A percentile compares a stretch with the other conserved stretches of the same genome.
Conservation (phyloP, 2,797 vertebrate species). For the Syngnathus acus region DNA sequence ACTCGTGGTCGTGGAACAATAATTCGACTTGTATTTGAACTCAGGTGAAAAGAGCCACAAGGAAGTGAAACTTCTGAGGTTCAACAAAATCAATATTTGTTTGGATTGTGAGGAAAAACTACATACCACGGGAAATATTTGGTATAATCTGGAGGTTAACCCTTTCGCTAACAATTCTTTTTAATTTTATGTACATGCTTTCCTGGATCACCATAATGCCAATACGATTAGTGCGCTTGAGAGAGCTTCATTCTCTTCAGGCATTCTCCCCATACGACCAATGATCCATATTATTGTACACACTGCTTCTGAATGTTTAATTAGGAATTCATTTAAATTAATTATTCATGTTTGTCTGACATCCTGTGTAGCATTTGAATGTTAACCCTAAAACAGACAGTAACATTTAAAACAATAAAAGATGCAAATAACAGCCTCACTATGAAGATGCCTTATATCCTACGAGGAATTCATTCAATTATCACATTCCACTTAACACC, state of each 20-base stretch:
- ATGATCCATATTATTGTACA: not conserved
- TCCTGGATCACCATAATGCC: not conserved
- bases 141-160: too few species aligned
- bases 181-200: not conserved
- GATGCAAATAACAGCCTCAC: not conserved
- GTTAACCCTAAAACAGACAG: not conserved
- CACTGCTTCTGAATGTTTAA: not conserved
- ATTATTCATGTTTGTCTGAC: not conserved
- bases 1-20: not conserved
- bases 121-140: not conserved
- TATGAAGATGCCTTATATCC: conserved; percentile 1
- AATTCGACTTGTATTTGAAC: not conserved
- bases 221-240: not conserved
- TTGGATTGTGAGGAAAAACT: not conserved
- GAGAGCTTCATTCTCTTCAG: not conserved
- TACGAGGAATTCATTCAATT: conserved; percentile 48
- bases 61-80: not conserved
- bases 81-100: not conserved
- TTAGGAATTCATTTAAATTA: not conserved
- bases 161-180: too few species aligned
- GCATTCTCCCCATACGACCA: not conserved
- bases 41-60: not conserved
- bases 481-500: conserved; percentile 21
- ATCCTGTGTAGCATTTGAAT: not conserved
- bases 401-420: not conserved